These are phyloP conservation scores for Drosophila infuscata DNA, from an alignment of 2,888 invertebrate genomes.

Conservation along the genomic window DNA sequence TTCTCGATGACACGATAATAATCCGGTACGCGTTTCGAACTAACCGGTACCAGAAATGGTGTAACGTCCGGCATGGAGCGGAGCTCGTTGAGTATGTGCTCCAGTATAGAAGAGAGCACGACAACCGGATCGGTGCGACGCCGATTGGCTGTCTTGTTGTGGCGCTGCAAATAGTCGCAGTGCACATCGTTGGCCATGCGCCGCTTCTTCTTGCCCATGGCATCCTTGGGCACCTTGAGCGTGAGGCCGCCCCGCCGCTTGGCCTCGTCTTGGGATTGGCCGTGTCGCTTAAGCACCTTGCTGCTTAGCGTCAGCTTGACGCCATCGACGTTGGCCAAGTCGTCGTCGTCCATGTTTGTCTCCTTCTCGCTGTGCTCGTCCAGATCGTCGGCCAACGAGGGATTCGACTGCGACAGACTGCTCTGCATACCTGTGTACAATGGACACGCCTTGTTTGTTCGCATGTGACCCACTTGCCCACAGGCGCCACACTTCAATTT, in stretches of 20 bases:
- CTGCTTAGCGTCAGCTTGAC: slow-evolving; percentile 96
- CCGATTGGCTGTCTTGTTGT: slow-evolving; percentile 93
- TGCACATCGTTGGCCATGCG: slow-evolving; percentile 89
- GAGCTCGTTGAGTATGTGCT: slow-evolving; percentile 96
- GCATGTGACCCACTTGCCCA: slow-evolving; percentile 88
- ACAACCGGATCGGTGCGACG: slow-evolving; percentile 98
- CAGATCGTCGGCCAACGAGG: slow-evolving; percentile 92
- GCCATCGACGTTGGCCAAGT: slow-evolving; percentile 96
- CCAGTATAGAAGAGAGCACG: slow-evolving; percentile 95
- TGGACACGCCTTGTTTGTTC: slow-evolving; percentile 99
- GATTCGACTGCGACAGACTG: slow-evolving; percentile 88
- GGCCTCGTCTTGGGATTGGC: slow-evolving; percentile 89
- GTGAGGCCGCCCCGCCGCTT: slow-evolving; percentile 89
- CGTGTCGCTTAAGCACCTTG: slow-evolving; percentile 93
- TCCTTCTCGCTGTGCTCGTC: slow-evolving; percentile 93
- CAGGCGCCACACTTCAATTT: slow-evolving; percentile 99
- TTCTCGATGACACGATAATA: slow-evolving; percentile 96
- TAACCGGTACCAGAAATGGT: slow-evolving; percentile 97
- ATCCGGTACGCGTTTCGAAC: slow-evolving; percentile 96
- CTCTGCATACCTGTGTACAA: slow-evolving; percentile 91
- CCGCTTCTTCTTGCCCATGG: slow-evolving; percentile 88
- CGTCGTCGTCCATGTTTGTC: slow-evolving; percentile 90
- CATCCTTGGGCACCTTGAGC: slow-evolving; percentile 92
- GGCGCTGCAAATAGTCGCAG: slow-evolving; percentile 95
- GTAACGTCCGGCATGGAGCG: slow-evolving; percentile 96